Conservation (phyloP, 2,113 vertebrate species). For the Pedionomus torquatus region DNA sequence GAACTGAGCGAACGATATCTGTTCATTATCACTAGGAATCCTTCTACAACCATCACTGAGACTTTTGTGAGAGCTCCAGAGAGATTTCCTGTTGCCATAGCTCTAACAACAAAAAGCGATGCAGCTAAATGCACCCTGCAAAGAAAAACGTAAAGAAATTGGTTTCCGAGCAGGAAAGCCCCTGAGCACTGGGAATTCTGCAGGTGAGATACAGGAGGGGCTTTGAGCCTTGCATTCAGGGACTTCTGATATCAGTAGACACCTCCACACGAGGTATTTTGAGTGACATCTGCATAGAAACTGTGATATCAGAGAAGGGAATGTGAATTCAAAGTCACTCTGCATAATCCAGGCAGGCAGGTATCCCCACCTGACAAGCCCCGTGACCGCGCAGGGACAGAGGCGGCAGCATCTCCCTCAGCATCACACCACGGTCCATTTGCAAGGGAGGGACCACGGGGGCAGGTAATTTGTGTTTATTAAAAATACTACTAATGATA, state of each 20-base stretch:
- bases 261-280: background rate
- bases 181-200: background rate
- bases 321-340: background rate
- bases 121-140: background rate
- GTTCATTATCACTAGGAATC: background rate
- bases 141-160: background rate
- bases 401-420: background rate
- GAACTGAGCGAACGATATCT: background rate
- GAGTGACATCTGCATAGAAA: background rate
- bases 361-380: background rate
- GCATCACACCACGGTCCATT: background rate
- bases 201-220: background rate
- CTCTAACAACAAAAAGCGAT: background rate
- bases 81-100: background rate
- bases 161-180: background rate
- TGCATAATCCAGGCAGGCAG: background rate
- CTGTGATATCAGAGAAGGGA: background rate
- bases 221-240: background rate
- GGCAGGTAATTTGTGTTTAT: background rate
- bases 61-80: background rate
- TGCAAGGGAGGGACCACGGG: background rate
- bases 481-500: background rate
- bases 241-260: background rate
- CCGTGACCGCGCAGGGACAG: rapidly evolving
- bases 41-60: background rate